Percentiles rank a stretch among this genome's conserved stretches.
Evolutionary conservation across 2,888 invertebrate genomes (phyloP).

Genomic region (Torymus texanus): DNA sequence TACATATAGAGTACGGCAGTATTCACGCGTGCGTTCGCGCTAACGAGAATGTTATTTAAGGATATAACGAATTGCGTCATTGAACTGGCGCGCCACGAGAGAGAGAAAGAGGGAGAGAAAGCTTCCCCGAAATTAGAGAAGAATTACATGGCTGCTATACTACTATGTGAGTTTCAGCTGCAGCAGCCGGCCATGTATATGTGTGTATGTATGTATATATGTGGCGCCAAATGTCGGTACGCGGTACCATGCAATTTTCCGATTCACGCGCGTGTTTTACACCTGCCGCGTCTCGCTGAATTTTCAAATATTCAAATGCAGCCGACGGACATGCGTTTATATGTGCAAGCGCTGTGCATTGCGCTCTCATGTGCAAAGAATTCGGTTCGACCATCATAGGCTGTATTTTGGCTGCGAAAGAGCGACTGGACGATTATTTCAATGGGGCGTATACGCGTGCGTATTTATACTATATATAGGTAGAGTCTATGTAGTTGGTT

Average conservation of each 20-base stretch:
- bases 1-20: no score
- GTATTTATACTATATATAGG: no score
- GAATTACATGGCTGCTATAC: constrained; percentile 19
- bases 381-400: background rate
- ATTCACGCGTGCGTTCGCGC: background rate
- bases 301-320: constrained; percentile 40
- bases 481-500: no score
- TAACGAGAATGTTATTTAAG: constrained; percentile 48
- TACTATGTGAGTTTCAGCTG: no score
- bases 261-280: constrained; percentile 36
- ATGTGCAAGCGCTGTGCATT: no score
- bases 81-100: constrained; percentile 16
- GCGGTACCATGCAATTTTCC: constrained; percentile 39
- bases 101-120: background rate
- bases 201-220: no score
- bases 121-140: constrained; percentile 33
- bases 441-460: no score
- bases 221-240: constrained; percentile 18
- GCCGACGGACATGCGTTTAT: no score
- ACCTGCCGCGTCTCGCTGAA: constrained; percentile 26
- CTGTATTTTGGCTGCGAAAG: no score
- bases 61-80: constrained; percentile 38
- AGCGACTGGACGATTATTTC: no score
- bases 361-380: background rate
- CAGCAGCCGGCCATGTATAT: no score